These are phyloP conservation scores for Tinea trinotella DNA, from an alignment of 2,888 invertebrate species.

Conservation along the genomic window DNA sequence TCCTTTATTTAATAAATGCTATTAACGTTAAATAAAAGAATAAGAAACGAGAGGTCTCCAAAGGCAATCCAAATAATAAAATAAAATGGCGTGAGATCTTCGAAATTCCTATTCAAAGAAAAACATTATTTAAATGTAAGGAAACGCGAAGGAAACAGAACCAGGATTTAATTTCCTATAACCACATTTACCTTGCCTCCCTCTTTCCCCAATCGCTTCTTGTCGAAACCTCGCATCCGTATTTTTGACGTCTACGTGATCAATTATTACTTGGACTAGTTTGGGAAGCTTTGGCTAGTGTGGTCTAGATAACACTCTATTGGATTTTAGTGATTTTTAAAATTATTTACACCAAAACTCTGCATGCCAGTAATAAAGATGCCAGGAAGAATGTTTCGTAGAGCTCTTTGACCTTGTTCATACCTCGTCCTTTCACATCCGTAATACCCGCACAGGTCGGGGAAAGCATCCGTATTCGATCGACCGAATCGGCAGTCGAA, in stretches of 20 bases:
- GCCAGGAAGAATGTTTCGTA: too few species aligned
- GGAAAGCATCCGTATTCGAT: too few species aligned
- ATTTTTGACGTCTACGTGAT: background rate
- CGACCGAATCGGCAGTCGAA: too few species aligned
- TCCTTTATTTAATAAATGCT: too few species aligned
- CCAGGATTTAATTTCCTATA: constrained; percentile 56
- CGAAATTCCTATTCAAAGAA: background rate
- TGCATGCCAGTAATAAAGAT: too few species aligned
- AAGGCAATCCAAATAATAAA: background rate
- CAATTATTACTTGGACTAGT: background rate
- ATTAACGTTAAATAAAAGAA: background rate
- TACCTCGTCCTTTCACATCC: too few species aligned
- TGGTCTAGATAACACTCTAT: too few species aligned
- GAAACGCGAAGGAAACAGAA: constrained; percentile 29
- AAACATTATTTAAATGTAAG: constrained; percentile 31
- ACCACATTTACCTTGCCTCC: constrained; percentile 27
- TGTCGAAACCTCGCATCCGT: background rate
- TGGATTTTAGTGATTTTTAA: too few species aligned
- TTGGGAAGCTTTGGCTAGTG: too few species aligned
- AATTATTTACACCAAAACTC: too few species aligned
- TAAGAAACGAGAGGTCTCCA: background rate
- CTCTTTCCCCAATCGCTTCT: background rate
- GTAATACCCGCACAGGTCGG: too few species aligned
- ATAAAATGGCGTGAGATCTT: background rate
- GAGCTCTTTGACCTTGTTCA: too few species aligned